These are phyloP conservation scores for Pelecanoides urinatrix DNA, from an alignment of 2,113 vertebrate genomes.

Conservation along the genomic window DNA sequence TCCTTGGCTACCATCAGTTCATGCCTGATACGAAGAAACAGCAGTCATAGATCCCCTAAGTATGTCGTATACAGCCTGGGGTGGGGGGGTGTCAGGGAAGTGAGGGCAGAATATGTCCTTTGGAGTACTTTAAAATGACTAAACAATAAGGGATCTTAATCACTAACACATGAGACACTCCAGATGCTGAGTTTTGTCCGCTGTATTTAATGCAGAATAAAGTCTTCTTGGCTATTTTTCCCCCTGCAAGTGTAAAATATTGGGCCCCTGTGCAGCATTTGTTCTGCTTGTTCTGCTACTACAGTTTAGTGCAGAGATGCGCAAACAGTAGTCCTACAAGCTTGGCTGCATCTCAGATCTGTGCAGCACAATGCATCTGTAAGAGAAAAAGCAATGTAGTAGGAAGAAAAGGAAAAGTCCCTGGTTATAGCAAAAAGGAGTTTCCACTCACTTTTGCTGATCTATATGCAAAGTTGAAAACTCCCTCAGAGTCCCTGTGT, in stretches of 20 bases:
- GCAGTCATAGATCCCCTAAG: not conserved
- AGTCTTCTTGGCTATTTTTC: slow-evolving; percentile 16
- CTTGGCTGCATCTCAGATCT: not conserved
- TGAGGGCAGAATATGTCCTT: not conserved
- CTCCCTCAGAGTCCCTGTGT: not conserved
- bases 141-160: slow-evolving; percentile 14
- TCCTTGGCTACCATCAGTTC: not conserved
- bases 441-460: not conserved
- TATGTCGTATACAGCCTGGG: not conserved
- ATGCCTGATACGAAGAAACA: not conserved
- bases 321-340: not conserved
- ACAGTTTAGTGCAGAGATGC: not conserved
- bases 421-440: not conserved
- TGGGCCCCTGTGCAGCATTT: slow-evolving; percentile 5
- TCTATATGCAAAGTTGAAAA: not conserved
- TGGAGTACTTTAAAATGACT: slow-evolving; percentile 25
- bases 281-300: slow-evolving; percentile 24
- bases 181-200: slow-evolving; percentile 28
- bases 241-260: slow-evolving; percentile 5
- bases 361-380: not conserved
- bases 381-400: not conserved
- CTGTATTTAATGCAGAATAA: slow-evolving; percentile 27
- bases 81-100: not conserved
- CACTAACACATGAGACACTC: slow-evolving; percentile 6
- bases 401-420: not conserved